Conservation (phyloP, 2,113 vertebrate species). For the Nyctibius bracteatus region DNA sequence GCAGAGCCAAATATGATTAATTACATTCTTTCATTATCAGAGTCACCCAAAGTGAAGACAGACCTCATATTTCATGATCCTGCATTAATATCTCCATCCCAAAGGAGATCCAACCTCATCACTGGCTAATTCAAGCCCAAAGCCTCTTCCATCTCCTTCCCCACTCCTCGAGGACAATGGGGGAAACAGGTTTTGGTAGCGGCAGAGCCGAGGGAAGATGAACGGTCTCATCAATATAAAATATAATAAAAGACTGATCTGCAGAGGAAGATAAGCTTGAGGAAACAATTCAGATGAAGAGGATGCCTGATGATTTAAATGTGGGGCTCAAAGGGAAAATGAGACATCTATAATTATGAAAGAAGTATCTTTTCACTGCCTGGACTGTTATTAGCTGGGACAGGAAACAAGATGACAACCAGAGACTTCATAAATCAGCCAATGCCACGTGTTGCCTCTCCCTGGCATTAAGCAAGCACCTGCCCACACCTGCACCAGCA, state of each 20-base stretch:
- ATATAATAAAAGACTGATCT: neutral
- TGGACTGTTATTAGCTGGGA: neutral
- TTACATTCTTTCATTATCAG: conserved; percentile 53
- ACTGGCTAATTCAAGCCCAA: conserved; percentile 42
- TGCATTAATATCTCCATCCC: conserved; percentile 61
- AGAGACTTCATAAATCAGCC: neutral
- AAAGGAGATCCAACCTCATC: conserved; percentile 37
- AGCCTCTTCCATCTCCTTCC: conserved; percentile 20
- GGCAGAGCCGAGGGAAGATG: neutral
- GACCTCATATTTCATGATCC: conserved; percentile 55
- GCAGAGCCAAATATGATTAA: conserved; percentile 58
- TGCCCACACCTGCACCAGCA: neutral
- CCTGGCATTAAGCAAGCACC: neutral
- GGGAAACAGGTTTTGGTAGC: neutral
- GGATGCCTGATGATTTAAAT: neutral
- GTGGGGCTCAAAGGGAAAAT: neutral
- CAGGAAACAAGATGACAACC: neutral
- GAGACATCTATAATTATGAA: neutral
- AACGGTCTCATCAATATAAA: neutral
- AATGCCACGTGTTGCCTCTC: rapidly evolving
- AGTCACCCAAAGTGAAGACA: conserved; percentile 44
- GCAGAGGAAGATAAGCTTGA: neutral
- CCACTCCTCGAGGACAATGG: neutral
- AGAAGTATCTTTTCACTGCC: neutral
- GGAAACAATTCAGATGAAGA: conserved; percentile 19